phyloP scores from a whole-genome alignment of 2,888 invertebrate genomes.

The Argynnis bischoffii region DNA sequence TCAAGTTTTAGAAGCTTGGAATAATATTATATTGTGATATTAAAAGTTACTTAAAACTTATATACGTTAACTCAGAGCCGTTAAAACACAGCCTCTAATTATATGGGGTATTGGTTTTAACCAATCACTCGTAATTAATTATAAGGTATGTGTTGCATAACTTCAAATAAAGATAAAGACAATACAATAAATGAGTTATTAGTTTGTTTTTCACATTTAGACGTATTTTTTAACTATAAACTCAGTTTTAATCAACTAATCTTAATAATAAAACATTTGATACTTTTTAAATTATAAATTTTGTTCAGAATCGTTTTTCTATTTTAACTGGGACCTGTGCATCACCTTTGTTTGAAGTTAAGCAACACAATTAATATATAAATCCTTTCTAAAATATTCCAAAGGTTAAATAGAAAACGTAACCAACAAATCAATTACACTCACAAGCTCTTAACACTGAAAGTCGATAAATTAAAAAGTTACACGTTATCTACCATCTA shows the following conservation, averaged over 20 bases:
- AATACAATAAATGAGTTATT: background rate
- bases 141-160: conserved; percentile 10
- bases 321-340: too few species aligned
- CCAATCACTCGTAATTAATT: conserved; percentile 37
- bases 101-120: conserved; percentile 41
- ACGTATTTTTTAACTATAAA: too few species aligned
- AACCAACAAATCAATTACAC: too few species aligned
- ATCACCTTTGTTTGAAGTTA: too few species aligned
- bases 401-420: too few species aligned
- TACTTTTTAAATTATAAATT: too few species aligned
- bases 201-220: too few species aligned
- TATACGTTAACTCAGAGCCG: conserved; percentile 23
- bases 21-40: background rate
- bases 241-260: too few species aligned
- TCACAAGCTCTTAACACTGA: background rate
- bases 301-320: too few species aligned
- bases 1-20: background rate
- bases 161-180: background rate
- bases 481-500: conserved; percentile 16
- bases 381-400: too few species aligned
- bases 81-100: conserved; percentile 33
- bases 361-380: too few species aligned
- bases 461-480: background rate
- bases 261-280: too few species aligned
- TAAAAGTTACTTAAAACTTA: background rate